phyloP scores from a whole-genome alignment of 1,140 invertebrate genomes.

The Megalonaias nervosa region DNA sequence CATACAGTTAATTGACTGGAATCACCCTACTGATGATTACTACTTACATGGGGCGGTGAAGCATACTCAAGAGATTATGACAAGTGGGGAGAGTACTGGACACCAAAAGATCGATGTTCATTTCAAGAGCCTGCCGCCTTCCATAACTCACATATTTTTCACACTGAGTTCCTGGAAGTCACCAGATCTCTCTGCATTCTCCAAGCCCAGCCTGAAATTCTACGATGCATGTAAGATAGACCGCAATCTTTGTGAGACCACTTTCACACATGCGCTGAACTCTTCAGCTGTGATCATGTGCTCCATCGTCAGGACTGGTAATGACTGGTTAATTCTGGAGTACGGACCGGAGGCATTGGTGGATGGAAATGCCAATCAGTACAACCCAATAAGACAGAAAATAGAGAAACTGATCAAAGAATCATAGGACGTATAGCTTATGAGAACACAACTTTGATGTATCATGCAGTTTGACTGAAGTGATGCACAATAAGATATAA shows the following conservation, averaged over 20 bases:
- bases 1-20: not conserved
- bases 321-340: constrained; percentile 13
- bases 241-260: constrained; percentile 14
- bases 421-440: too few relatives aligned
- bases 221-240: not conserved
- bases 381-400: constrained; percentile 15
- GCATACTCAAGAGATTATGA: constrained; percentile 5
- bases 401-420: not conserved
- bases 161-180: constrained; percentile 20
- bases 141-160: constrained; percentile 17
- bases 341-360: not conserved
- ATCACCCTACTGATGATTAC: not conserved
- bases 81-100: constrained; percentile 6
- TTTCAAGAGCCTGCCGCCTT: constrained; percentile 3
- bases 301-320: constrained; percentile 1
- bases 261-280: constrained; percentile 8
- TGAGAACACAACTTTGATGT: too few relatives aligned
- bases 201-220: constrained; percentile 12
- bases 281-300: constrained; percentile 21
- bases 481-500: too few relatives aligned
- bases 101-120: constrained; percentile 14
- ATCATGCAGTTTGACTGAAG: too few relatives aligned
- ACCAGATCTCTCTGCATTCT: constrained; percentile 16
- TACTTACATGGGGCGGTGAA: not conserved
- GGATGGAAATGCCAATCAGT: constrained; percentile 13